Conservation (phyloP, 2,113 vertebrate species). For the Heliornis fulica region DNA sequence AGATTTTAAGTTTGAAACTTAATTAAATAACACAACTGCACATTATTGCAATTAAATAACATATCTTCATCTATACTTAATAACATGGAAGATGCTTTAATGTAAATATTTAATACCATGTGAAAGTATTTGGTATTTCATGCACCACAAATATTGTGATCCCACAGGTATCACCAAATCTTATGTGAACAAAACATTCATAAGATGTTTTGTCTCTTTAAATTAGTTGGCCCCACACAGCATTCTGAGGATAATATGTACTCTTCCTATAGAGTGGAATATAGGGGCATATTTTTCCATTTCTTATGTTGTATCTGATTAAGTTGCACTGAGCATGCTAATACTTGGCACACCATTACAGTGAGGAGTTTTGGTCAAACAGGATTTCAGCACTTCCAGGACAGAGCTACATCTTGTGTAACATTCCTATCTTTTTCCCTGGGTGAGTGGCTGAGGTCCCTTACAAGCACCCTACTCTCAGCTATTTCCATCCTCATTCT, state of each 20-base stretch:
- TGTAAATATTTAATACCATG: not conserved
- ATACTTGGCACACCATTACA: not conserved
- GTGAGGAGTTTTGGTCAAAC: not conserved
- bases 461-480: not conserved
- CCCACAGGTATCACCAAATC: not conserved
- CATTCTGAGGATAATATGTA: not conserved
- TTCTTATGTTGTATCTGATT: not conserved
- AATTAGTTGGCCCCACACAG: not conserved
- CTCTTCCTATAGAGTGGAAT: not conserved
- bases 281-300: not conserved
- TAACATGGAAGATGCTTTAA: not conserved
- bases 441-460: not conserved
- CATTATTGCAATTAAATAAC: not conserved
- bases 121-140: not conserved
- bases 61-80: not conserved
- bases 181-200: not conserved
- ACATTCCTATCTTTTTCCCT: not conserved
- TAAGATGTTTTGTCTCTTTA: not conserved
- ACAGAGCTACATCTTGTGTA: not conserved
- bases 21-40: not conserved
- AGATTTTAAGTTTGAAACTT: not conserved
- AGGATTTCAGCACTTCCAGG: not conserved
- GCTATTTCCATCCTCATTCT: not conserved
- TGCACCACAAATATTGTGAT: not conserved
- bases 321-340: not conserved